Conservation (phyloP, 2,797 vertebrate species). For the Oceanodroma leucorhoa region DNA sequence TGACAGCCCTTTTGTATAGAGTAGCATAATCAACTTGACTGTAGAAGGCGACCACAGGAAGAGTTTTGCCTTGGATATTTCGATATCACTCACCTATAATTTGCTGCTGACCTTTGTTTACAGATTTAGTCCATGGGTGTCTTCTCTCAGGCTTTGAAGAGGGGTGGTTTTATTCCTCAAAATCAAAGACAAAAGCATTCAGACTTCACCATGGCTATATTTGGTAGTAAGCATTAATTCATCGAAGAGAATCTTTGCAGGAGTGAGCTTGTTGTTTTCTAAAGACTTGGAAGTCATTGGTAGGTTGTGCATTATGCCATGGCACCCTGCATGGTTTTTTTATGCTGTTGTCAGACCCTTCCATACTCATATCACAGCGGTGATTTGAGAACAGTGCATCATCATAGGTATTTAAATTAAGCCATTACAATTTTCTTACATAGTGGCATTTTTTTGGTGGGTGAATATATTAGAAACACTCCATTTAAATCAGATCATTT, state of each 20-base stretch:
- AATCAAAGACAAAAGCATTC: neutral
- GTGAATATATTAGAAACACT: slow-evolving; percentile 34
- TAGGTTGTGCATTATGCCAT: neutral
- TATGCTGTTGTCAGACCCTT: neutral
- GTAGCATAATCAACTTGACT: neutral
- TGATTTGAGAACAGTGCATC: neutral
- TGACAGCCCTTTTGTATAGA: neutral
- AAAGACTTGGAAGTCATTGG: neutral
- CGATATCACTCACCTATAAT: neutral
- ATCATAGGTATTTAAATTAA: neutral
- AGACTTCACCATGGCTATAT: neutral
- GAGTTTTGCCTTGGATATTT: neutral
- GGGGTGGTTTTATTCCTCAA: neutral
- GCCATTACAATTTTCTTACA: neutral
- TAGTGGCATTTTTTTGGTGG: neutral
- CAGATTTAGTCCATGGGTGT: neutral
- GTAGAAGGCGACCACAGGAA: neutral
- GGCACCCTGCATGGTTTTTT: neutral
- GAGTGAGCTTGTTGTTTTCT: neutral
- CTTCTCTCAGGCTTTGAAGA: neutral
- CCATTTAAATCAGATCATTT: slow-evolving; percentile 14
- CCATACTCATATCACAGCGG: neutral
- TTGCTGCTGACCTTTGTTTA: neutral
- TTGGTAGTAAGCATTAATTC: neutral
- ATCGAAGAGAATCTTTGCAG: neutral